Evolutionary conservation across 2,888 invertebrate species (phyloP), one percentile per base, ranked within the genome.

Genomic region (Hyles lineata): DNA sequence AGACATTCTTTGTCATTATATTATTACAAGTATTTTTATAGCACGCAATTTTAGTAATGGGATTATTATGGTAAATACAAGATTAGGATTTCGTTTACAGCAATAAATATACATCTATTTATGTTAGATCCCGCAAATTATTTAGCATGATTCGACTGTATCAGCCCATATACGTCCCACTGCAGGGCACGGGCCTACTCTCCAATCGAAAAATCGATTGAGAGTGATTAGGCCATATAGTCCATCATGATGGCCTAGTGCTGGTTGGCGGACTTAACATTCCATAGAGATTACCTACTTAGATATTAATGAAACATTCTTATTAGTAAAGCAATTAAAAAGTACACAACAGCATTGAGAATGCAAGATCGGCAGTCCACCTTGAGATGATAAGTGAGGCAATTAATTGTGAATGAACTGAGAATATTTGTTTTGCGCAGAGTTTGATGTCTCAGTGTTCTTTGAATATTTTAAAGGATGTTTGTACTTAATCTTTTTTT

Each of bases 351-450:
- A 58, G 59, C 23, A 61, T 61, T 76, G 70, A 72, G 73, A 78
- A 83, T 81, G 75, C 76, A 74, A 74, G 71, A 77, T 78, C 73
- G 74, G 76, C 72, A n/a, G 83, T 78, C 82, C 63, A 71, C 86
- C 87, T 85, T 86, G 86, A 76, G 74, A 82, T 84, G 79, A 73
- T 82, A 84, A 82, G 77, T 78, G 73, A 72, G 73, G 75, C 73
- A 82, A 82, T 82, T 83, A 83, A 80, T 84, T 72, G 72, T 79
- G 77, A 85, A 80, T 81, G 82, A 77, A 74, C 76, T 72, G 73
- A 63, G 35, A 4, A 63, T n/a, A 15, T 62, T 32, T 8, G 21
- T 60, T 21, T 43, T 43, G 21, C 15, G 35, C 15, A 2, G 17
- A 25, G 25, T 25, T 63, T 63, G 1, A 63, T 43, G 21, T 63